Conservation (phyloP, 2,888 invertebrate genomes). For the Augochlorella aurata region DNA sequence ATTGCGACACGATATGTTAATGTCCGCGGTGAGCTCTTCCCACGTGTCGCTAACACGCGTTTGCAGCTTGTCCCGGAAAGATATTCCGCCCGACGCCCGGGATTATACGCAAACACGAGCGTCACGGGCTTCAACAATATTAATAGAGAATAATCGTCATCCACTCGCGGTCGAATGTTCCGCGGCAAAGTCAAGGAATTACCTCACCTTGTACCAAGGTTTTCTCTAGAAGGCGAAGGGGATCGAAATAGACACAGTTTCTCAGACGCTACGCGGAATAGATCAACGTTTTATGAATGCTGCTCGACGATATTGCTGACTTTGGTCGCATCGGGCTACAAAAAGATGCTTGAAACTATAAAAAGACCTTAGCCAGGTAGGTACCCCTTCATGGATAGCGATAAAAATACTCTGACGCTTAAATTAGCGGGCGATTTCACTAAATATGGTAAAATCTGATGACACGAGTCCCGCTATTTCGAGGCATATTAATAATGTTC, state of each 20-base stretch:
- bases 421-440: not conserved
- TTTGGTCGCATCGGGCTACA: not conserved
- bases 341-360: not conserved
- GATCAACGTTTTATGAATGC: not conserved
- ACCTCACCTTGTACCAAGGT: not conserved
- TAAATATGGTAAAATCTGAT: not conserved
- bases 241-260: not conserved
- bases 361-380: not conserved
- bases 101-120: slow-evolving; percentile 31
- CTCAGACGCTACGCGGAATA: not conserved
- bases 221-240: not conserved
- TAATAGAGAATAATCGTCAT: slow-evolving; percentile 31
- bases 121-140: slow-evolving; percentile 14
- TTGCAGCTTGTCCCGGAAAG: slow-evolving; percentile 60
- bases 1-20: slow-evolving; percentile 71
- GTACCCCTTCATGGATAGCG: not conserved
- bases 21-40: slow-evolving; percentile 60
- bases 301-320: not conserved
- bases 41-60: slow-evolving; percentile 62
- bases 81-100: slow-evolving; percentile 46
- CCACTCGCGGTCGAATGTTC: slow-evolving; percentile 5
- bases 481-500: not conserved
- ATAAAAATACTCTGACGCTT: not conserved
- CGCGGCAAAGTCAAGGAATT: slow-evolving; percentile 13
- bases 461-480: not conserved